Conservation (phyloP, 2,888 invertebrate species). For the Apamea crenata region DNA sequence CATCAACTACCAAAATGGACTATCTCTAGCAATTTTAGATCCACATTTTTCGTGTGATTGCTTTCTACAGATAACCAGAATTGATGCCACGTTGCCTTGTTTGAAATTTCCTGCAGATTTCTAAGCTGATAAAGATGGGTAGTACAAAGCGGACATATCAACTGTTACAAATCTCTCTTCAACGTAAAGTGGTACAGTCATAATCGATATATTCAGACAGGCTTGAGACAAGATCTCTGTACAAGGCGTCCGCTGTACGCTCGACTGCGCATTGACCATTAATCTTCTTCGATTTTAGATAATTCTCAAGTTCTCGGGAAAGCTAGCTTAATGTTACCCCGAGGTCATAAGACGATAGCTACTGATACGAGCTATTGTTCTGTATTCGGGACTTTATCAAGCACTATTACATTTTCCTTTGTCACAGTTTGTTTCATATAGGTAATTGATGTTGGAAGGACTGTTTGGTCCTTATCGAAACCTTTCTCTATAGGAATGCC, state of each 20-base stretch:
- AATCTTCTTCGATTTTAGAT: conserved; percentile 81
- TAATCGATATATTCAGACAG: conserved; percentile 72
- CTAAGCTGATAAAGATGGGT: conserved; percentile 61
- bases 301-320: conserved; percentile 75
- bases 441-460: conserved; percentile 53
- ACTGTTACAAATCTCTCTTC: conserved; percentile 63
- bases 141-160: conserved; percentile 62
- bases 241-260: conserved; percentile 63
- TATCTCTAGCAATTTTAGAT: conserved; percentile 16
- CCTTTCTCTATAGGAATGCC: conserved; percentile 43
- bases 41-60: conserved; percentile 13
- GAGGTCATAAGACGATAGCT: conserved; percentile 60
- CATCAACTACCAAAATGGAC: conserved; percentile 30
- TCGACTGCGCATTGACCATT: conserved; percentile 73
- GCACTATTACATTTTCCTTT: conserved; percentile 48
- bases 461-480: conserved; percentile 49
- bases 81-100: conserved; percentile 52
- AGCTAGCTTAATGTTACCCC: conserved; percentile 73
- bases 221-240: conserved; percentile 71
- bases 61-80: conserved; percentile 22
- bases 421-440: conserved; percentile 38
- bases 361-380: conserved; percentile 69
- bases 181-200: conserved; percentile 67
- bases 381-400: conserved; percentile 44
- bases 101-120: conserved; percentile 60